Evolutionary conservation across 1,140 invertebrate species (phyloP).

Genomic region (Tetramorium simillimum): DNA sequence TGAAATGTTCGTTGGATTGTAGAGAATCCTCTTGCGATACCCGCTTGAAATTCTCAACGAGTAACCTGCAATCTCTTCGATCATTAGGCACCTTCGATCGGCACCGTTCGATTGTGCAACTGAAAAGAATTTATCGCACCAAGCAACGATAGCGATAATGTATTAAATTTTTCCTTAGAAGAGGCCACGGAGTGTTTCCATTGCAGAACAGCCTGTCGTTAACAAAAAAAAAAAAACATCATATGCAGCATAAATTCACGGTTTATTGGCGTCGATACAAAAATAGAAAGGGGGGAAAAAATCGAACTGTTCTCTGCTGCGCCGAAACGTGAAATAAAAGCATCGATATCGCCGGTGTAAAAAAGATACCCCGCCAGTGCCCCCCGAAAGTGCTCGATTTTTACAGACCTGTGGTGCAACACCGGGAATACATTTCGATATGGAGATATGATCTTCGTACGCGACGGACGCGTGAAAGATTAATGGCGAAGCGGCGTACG

Average conservation of each 20-base stretch:
- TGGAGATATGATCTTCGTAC: slow-evolving; percentile 64
- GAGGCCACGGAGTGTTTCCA: not conserved
- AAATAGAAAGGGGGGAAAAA: not conserved
- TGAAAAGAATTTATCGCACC: slow-evolving; percentile 17
- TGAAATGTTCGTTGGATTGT: slow-evolving; percentile 36
- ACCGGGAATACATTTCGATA: slow-evolving; percentile 49
- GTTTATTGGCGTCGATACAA: slow-evolving; percentile 1
- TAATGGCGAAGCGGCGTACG: slow-evolving; percentile 57
- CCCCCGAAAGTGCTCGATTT: slow-evolving; percentile 47
- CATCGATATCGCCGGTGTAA: slow-evolving; percentile 43
- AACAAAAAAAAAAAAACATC: not conserved
- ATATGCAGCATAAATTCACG: slow-evolving; percentile 19
- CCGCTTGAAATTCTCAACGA: slow-evolving; percentile 54
- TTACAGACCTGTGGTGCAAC: slow-evolving; percentile 40
- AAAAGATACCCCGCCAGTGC: slow-evolving; percentile 29
- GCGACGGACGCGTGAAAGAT: slow-evolving; percentile 62
- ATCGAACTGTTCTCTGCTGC: not conserved
- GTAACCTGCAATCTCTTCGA: slow-evolving; percentile 55
- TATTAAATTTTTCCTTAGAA: slow-evolving; percentile 19
- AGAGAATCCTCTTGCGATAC: slow-evolving; percentile 23
- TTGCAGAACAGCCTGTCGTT: slow-evolving; percentile 20
- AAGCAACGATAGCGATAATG: slow-evolving; percentile 26
- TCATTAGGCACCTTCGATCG: slow-evolving; percentile 43
- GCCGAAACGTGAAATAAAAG: slow-evolving; percentile 43
- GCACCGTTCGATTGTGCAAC: slow-evolving; percentile 35